These are phyloP conservation scores for Petrophora chlorosata DNA, from an alignment of 2,888 invertebrate genomes.

Conservation along the genomic window DNA sequence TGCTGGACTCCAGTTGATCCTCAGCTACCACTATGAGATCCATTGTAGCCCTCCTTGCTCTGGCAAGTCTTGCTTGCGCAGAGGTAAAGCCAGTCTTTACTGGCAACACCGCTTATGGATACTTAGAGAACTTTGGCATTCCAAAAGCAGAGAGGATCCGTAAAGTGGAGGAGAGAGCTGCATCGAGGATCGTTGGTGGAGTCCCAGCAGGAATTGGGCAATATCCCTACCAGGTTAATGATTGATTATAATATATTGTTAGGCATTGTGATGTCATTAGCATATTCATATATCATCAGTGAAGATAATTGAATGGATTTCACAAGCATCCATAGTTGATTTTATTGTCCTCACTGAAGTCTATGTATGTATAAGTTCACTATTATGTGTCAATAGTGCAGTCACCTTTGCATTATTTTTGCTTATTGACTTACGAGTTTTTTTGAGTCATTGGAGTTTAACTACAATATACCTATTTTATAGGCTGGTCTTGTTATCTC, in stretches of 20 bases:
- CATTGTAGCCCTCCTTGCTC: slow-evolving; percentile 29
- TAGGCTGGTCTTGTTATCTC: slow-evolving; percentile 49
- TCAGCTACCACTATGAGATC: slow-evolving; percentile 35
- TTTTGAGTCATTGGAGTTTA: too few relatives aligned
- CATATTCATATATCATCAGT: too few relatives aligned
- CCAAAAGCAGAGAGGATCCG: slow-evolving; percentile 46
- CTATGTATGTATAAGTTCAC: too few relatives aligned
- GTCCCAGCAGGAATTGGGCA: slow-evolving; percentile 44
- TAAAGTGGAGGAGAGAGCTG: slow-evolving; percentile 38
- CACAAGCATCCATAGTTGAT: too few relatives aligned
- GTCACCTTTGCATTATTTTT: too few relatives aligned
- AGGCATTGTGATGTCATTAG: too few relatives aligned
- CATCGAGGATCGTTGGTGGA: slow-evolving; percentile 51
- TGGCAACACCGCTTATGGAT: slow-evolving; percentile 44
- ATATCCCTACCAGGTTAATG: slow-evolving; percentile 47
- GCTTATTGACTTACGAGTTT: too few relatives aligned
- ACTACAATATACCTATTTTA: not conserved
- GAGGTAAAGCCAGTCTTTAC: slow-evolving; percentile 14
- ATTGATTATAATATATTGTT: not conserved
- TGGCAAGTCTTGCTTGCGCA: slow-evolving; percentile 33
- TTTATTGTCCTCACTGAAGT: too few relatives aligned
- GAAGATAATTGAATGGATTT: too few relatives aligned
- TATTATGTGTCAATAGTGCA: too few relatives aligned
- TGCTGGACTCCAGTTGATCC: not conserved
- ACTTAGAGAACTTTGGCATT: slow-evolving; percentile 43